phyloP scores from a whole-genome alignment of 2,113 vertebrate genomes.

The Gorsachius goisagi region DNA sequence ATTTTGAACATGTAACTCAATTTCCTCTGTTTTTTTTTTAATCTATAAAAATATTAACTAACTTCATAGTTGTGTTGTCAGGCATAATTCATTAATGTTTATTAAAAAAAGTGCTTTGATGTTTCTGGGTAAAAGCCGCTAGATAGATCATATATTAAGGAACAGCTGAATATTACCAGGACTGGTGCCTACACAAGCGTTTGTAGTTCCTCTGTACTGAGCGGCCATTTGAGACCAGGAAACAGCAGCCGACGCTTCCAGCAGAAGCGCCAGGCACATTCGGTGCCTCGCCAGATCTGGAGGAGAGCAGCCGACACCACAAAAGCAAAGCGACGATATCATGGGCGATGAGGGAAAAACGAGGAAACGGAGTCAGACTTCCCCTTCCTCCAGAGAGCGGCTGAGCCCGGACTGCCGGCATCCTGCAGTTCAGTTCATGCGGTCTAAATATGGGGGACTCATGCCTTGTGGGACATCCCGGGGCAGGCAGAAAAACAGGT shows the following conservation, averaged over 20 bases:
- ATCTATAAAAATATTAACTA: background rate
- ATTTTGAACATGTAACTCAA: background rate
- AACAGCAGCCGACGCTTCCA: background rate
- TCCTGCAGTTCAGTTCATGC: background rate
- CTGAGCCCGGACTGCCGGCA: background rate
- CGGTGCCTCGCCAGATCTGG: background rate
- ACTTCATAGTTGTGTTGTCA: background rate
- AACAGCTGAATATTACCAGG: background rate
- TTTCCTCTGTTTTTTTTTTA: background rate
- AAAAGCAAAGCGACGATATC: background rate
- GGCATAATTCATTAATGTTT: background rate
- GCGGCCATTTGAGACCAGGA: background rate
- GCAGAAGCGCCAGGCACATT: background rate
- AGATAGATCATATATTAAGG: background rate
- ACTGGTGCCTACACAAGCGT: background rate
- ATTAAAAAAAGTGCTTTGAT: background rate
- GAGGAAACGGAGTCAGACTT: conserved; percentile 35
- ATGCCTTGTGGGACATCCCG: background rate
- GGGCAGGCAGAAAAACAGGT: background rate
- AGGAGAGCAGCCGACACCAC: background rate
- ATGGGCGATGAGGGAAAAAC: conserved; percentile 10
- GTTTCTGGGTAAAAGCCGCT: background rate
- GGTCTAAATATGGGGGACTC: background rate
- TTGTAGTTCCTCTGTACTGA: background rate
- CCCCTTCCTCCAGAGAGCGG: background rate